Conservation (phyloP, 2,113 vertebrate genomes). For the Girardinichthys multiradiatus region DNA sequence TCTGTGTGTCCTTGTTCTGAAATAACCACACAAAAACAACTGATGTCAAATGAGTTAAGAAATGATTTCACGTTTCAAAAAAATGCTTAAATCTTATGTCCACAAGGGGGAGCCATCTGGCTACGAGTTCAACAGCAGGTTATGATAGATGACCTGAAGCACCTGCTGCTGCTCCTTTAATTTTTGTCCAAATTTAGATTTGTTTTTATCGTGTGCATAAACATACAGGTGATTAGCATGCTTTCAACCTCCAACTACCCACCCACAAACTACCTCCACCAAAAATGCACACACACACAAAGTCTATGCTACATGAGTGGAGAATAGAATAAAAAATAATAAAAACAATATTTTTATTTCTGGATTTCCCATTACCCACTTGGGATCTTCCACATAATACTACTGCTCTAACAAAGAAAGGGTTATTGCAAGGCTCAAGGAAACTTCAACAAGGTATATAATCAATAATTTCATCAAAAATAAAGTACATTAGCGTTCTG, state of each 20-base stretch:
- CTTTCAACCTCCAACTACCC: too few relatives aligned
- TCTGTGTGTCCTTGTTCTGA: conserved; percentile 89
- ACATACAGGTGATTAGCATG: neutral
- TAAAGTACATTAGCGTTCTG: neutral
- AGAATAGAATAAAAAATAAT: too few relatives aligned
- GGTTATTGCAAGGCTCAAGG: too few relatives aligned
- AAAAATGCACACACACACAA: too few relatives aligned
- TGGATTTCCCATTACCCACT: too few relatives aligned
- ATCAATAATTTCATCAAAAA: too few relatives aligned
- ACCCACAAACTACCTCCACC: too few relatives aligned
- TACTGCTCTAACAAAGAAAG: too few relatives aligned
- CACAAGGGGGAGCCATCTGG: conserved; percentile 71
- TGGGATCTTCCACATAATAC: too few relatives aligned
- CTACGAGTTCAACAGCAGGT: conserved; percentile 5
- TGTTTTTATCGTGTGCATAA: neutral
- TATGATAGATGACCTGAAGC: neutral
- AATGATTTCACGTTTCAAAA: neutral
- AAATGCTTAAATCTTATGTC: neutral
- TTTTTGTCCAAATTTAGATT: neutral
- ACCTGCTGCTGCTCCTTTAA: neutral
- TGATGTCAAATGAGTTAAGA: neutral
- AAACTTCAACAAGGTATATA: too few relatives aligned
- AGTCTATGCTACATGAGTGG: too few relatives aligned
- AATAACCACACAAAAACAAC: conserved; percentile 36
- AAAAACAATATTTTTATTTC: too few relatives aligned